Evolutionary conservation across 1,140 invertebrate genomes (phyloP), one percentile per base, ranked within the genome.

Genomic region (Copidosoma floridanum): DNA sequence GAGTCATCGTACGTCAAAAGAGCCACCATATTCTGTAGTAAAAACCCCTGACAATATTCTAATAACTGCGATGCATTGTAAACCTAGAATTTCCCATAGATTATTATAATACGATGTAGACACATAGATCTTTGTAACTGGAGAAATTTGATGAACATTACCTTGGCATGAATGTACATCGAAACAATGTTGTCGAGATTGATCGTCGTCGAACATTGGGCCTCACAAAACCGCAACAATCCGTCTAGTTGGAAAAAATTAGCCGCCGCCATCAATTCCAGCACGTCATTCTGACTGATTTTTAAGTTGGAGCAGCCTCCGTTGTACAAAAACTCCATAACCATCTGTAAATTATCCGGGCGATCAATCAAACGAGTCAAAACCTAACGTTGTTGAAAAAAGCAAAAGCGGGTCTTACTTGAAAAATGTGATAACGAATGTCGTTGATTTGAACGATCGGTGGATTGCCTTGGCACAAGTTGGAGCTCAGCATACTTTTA

Each of bases 1-100:
- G 91, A 93, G 71, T 95, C 92, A 66, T 95, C 92, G 64, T 94
- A 94, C 0, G 92, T 94, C 24, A 95, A 81, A 1, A 95, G 80
- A n/a, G 92, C 90, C 1, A 95, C 91, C 92, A 96, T 93, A 73
- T 95, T 95, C 79, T 96, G 93, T 40, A 96, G 82, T 14, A 96
- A 79, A 76, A 94, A 94, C 32, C 92, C 91, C 82, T 95, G 92
- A 71, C 93, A 95, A 77, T 92, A 95, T 76, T 94, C 90, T 63
- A 94, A 78, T 23, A 96, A 79, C 71, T 93, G 89, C 12, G 85
- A 84, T 16, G 93, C 93, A 70, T 91, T 93, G 69, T 95, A 95
- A 7, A 94, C 90, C 90, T 92, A 66, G 24, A 76, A 73, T n/a
- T n/a, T n/a, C n/a, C n/a, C n/a, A n/a, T n/a, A n/a, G n/a, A n/a